Conservation (phyloP, 2,797 vertebrate genomes). For the Chanos chanos region DNA sequence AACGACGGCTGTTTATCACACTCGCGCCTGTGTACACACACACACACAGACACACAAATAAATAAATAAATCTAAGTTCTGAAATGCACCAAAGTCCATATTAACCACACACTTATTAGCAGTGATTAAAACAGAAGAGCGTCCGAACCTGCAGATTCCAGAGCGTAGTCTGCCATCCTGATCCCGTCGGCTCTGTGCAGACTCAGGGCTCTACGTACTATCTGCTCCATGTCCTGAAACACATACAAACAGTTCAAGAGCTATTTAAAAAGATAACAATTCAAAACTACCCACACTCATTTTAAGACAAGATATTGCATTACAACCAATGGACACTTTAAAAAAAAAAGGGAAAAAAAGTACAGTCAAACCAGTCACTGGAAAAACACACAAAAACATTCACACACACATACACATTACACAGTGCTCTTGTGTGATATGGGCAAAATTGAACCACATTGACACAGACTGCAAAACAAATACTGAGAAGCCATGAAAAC, state of each 20-base stretch:
- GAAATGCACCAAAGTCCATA: not conserved
- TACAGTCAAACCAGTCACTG: no score
- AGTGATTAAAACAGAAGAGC: not conserved
- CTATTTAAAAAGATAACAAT: no score
- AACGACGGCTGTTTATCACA: slow-evolving; percentile 80
- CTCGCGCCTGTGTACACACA: slow-evolving; percentile 61
- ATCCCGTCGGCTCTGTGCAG: slow-evolving; percentile 75
- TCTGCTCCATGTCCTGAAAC: slow-evolving; percentile 43
- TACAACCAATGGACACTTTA: no score
- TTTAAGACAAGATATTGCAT: no score
- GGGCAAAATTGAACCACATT: not conserved
- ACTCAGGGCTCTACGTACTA: slow-evolving; percentile 46
- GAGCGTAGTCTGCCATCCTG: slow-evolving; percentile 76
- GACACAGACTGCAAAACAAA: not conserved
- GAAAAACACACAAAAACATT: not conserved
- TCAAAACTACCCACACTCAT: no score
- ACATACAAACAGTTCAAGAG: slow-evolving; percentile 1
- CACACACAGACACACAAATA: slow-evolving; percentile 16
- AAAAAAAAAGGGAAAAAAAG: no score
- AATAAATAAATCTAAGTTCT: not conserved
- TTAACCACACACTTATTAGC: not conserved
- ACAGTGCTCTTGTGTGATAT: not conserved
- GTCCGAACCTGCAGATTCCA: slow-evolving; percentile 76
- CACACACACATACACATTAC: not conserved
- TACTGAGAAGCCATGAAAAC: no score